Conservation (phyloP, 2,888 invertebrate genomes). For the Drosophila seclusa region DNA sequence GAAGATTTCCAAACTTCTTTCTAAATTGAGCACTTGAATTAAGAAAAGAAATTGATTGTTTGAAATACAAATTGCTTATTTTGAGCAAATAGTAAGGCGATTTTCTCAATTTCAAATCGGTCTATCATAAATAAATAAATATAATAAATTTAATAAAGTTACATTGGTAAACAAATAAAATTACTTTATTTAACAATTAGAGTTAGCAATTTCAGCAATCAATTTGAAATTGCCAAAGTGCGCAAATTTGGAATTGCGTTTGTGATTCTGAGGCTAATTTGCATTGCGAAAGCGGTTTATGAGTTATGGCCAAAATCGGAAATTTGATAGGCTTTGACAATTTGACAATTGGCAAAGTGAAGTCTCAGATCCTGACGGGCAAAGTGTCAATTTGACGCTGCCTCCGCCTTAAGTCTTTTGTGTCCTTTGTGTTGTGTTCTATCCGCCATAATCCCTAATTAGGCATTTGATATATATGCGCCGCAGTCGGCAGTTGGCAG, state of each 20-base stretch:
- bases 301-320: slow-evolving; percentile 22
- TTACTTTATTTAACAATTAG: no score
- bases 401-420: slow-evolving; percentile 25
- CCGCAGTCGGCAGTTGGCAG: slow-evolving; percentile 34
- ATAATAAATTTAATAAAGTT: not conserved
- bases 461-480: slow-evolving; percentile 65
- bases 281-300: slow-evolving; percentile 20
- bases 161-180: not conserved
- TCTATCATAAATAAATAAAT: no score
- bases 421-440: slow-evolving; percentile 42
- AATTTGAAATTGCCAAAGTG: not conserved
- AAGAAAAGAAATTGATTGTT: no score
- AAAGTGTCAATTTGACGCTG: slow-evolving; percentile 43
- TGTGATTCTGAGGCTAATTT: not conserved
- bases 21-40: no score
- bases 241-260: not conserved
- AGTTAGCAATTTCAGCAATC: not conserved
- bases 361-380: slow-evolving; percentile 42
- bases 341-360: slow-evolving; percentile 38
- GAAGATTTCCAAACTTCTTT: no score
- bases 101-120: no score
- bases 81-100: no score
- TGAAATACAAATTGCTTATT: no score
- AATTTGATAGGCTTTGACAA: slow-evolving; percentile 29
- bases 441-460: slow-evolving; percentile 74